phyloP scores from a whole-genome alignment of 92 coral and sea anemone species.

The Chrysogorgia sp. region DNA sequence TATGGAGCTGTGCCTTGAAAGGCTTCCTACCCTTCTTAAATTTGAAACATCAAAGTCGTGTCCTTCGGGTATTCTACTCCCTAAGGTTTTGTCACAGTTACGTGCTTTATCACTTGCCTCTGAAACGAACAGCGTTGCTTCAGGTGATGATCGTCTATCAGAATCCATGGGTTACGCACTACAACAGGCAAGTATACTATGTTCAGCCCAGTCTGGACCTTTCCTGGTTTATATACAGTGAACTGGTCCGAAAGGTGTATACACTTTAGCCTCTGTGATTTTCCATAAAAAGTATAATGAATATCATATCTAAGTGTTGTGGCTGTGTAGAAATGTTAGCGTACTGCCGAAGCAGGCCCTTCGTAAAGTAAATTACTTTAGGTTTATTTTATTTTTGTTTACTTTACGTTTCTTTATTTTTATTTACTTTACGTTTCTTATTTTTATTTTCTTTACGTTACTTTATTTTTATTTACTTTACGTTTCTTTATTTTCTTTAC shows the following conservation, averaged over 20 bases:
- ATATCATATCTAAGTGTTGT: too few relatives aligned
- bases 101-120: conserved; percentile 88
- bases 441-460: too few relatives aligned
- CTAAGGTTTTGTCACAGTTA: conserved; percentile 91
- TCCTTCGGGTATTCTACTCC: conserved; percentile 65
- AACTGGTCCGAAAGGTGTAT: neutral
- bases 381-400: too few relatives aligned
- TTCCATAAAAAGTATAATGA: too few relatives aligned
- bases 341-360: too few relatives aligned
- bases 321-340: too few relatives aligned
- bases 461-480: too few relatives aligned
- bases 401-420: too few relatives aligned
- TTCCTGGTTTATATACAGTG: neutral
- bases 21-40: conserved; percentile 85
- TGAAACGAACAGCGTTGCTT: conserved; percentile 70
- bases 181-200: conserved; percentile 66
- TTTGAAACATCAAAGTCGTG: conserved; percentile 59
- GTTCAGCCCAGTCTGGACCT: too few relatives aligned
- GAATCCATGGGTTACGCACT: conserved; percentile 86
- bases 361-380: too few relatives aligned
- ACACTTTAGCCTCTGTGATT: neutral
- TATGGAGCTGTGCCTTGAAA: conserved; percentile 86
- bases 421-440: too few relatives aligned
- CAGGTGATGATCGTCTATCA: conserved; percentile 69
- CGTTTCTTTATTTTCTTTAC: too few relatives aligned